Conservation (phyloP, 2,113 vertebrate genomes). For the Glaucidium brasilianum region DNA sequence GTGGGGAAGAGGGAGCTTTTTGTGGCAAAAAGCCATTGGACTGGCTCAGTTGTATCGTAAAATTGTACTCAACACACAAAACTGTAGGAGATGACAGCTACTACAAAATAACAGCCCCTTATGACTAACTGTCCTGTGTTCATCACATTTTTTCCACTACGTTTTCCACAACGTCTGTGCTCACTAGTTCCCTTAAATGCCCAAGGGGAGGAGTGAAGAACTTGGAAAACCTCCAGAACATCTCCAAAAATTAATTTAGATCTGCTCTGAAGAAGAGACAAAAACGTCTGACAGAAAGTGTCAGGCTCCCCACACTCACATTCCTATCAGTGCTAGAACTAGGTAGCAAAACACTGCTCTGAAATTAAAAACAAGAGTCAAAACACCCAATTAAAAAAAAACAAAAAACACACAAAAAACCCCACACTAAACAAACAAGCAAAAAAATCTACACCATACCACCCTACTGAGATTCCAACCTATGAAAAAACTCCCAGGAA, state of each 20-base stretch:
- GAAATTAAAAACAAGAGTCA: not conserved
- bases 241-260: not conserved
- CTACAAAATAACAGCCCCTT: not conserved
- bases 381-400: not conserved
- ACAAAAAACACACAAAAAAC: no score
- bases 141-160: not conserved
- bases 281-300: not conserved
- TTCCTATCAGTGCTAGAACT: not conserved
- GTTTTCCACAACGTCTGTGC: not conserved
- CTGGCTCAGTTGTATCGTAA: not conserved
- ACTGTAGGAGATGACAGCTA: not conserved
- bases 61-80: not conserved
- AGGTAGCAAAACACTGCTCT: not conserved
- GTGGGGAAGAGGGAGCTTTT: not conserved
- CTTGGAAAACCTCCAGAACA: not conserved
- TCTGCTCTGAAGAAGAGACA: not conserved
- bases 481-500: not conserved
- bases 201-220: not conserved
- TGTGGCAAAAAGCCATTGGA: not conserved
- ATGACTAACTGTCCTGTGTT: not conserved
- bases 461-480: not conserved
- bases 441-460: not conserved
- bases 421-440: not conserved
- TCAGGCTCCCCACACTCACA: not conserved
- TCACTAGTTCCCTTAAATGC: not conserved